Conservation (phyloP, 2,113 vertebrate species). For the Promerops cafer region DNA sequence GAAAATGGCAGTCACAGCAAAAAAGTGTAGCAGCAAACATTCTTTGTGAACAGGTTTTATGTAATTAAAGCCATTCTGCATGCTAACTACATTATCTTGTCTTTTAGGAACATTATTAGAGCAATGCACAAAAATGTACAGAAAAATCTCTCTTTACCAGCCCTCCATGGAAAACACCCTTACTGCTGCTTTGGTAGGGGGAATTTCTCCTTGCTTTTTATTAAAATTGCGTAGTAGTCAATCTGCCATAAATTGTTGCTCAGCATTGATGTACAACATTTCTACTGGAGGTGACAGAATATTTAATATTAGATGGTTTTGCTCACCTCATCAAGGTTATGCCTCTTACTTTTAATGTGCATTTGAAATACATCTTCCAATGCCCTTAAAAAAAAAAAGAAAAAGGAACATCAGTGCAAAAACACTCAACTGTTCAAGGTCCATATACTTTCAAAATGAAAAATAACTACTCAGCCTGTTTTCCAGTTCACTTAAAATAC, state of each 20-base stretch:
- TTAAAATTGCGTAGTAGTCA: background rate
- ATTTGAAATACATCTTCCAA: slow-evolving; percentile 49
- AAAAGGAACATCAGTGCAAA: background rate
- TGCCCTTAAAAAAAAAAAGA: slow-evolving; percentile 40
- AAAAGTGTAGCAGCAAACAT: background rate
- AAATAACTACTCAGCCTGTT: background rate
- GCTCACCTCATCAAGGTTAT: slow-evolving; percentile 48
- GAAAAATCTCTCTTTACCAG: background rate
- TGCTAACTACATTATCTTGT: background rate
- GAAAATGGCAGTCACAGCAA: background rate
- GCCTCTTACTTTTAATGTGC: slow-evolving; percentile 40
- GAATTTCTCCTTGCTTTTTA: background rate
- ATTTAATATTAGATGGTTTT: slow-evolving; percentile 1
- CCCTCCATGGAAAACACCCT: background rate
- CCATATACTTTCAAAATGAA: background rate
- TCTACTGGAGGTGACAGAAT: slow-evolving; percentile 7
- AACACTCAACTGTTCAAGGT: background rate
- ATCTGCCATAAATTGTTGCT: background rate
- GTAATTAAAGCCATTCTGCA: slow-evolving; percentile 12
- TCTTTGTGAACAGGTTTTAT: background rate
- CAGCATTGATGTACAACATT: background rate
- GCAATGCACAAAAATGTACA: background rate
- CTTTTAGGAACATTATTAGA: background rate
- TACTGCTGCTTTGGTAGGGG: background rate
- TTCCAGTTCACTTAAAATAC: background rate